These are phyloP conservation scores for Sapajus apella DNA, from an alignment of 2,113 vertebrate genomes.

Conservation along the genomic window DNA sequence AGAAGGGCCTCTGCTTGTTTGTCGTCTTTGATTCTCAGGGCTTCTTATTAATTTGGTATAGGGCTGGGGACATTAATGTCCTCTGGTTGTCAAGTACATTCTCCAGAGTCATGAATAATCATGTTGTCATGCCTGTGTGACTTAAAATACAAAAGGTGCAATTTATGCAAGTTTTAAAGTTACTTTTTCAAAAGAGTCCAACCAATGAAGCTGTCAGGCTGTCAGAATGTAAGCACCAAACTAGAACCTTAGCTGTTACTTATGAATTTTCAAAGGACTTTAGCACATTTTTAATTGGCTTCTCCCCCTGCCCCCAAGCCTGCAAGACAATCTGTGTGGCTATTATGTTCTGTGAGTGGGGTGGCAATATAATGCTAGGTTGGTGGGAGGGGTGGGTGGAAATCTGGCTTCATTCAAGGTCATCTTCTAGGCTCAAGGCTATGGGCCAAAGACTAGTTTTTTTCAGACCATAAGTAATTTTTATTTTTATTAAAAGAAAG, in stretches of 20 bases:
- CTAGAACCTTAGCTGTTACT: constrained; percentile 53
- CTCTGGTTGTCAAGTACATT: constrained; percentile 49
- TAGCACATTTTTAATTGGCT: constrained; percentile 77
- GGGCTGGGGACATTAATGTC: constrained; percentile 33
- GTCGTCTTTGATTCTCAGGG: constrained; percentile 58
- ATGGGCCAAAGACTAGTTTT: background rate
- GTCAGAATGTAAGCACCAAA: constrained; percentile 46
- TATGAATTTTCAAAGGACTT: constrained; percentile 75
- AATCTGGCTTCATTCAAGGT: background rate
- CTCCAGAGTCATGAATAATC: constrained; percentile 72
- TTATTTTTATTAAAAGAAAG: background rate
- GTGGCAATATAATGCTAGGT: background rate
- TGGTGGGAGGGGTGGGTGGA: background rate
- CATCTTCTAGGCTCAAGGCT: background rate
- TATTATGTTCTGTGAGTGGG: background rate
- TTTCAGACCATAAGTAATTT: background rate
- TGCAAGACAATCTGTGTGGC: constrained; percentile 29
- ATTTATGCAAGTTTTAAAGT: constrained; percentile 62
- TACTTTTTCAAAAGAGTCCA: constrained; percentile 69
- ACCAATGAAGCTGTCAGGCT: constrained; percentile 62
- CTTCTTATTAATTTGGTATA: constrained; percentile 54
- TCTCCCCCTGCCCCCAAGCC: background rate
- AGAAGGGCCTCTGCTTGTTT: constrained; percentile 31
- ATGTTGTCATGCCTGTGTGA: constrained; percentile 50
- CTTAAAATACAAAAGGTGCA: constrained; percentile 70